phyloP scores from a whole-genome alignment of 2,797 vertebrate genomes.

The Sebastes diaconus region DNA sequence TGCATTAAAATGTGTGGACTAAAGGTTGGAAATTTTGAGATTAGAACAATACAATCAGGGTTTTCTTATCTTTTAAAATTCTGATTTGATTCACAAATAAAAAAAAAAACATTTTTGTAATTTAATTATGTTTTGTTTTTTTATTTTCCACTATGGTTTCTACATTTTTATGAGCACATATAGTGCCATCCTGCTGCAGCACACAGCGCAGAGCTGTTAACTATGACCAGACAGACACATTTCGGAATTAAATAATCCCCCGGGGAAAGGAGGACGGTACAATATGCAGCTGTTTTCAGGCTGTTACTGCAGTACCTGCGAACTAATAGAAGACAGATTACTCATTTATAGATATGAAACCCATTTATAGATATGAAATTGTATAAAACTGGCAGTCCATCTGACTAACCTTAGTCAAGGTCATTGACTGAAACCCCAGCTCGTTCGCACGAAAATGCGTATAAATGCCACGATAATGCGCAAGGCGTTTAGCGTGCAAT shows the following conservation, averaged over 20 bases:
- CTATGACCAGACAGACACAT: not conserved
- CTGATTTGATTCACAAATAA: not conserved
- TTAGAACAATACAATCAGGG: not conserved
- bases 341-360: not conserved
- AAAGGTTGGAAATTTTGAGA: not conserved
- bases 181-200: not conserved
- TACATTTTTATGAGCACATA: not conserved
- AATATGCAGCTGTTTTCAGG: not conserved
- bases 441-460: too few species aligned
- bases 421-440: not conserved
- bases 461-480: too few species aligned
- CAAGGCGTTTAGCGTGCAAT: too few species aligned
- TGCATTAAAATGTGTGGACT: not conserved
- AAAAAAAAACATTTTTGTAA: not conserved
- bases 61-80: not conserved
- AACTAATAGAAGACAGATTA: not conserved
- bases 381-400: not conserved
- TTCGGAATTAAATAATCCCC: not conserved
- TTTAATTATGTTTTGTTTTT: not conserved
- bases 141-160: not conserved
- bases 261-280: not conserved
- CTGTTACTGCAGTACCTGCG: not conserved
- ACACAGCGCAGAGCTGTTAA: not conserved
- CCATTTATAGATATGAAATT: not conserved
- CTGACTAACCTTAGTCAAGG: slow-evolving; percentile 7